Conservation (phyloP, 2,797 vertebrate genomes). For the Enteromius fasciolatus region DNA sequence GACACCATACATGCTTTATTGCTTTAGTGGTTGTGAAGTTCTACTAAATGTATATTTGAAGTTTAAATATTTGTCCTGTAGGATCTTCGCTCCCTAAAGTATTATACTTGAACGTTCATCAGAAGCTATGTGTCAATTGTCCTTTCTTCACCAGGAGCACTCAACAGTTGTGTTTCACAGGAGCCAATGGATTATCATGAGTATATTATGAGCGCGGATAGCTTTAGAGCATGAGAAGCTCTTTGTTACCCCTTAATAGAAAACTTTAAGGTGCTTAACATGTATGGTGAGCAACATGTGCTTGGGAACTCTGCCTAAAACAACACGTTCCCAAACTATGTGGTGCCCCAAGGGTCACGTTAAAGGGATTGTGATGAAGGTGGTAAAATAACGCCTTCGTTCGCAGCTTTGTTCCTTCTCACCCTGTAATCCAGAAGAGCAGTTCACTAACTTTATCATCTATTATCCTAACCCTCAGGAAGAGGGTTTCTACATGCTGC, state of each 20-base stretch:
- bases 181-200: conserved; percentile 43
- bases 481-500: neutral
- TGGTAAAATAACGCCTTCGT: conserved; percentile 48
- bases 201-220: conserved; percentile 41
- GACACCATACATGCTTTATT: conserved; percentile 14
- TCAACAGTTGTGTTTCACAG: conserved; percentile 44
- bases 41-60: conserved; percentile 47
- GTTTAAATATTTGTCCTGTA: conserved; percentile 38
- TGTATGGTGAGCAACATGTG: conserved; percentile 57
- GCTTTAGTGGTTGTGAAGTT: conserved; percentile 38
- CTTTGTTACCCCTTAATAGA: conserved; percentile 36
- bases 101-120: conserved; percentile 44
- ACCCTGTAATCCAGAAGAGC: conserved; percentile 12
- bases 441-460: conserved; percentile 3
- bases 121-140: conserved; percentile 44
- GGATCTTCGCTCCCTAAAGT: conserved; percentile 23
- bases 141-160: conserved; percentile 29
- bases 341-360: conserved; percentile 54
- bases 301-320: conserved; percentile 60
- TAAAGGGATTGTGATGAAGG: conserved; percentile 43
- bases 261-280: conserved; percentile 54
- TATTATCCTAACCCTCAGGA: conserved; percentile 13
- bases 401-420: conserved; percentile 38
- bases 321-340: conserved; percentile 59
- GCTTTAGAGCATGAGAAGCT: conserved; percentile 48